Percentiles rank a stretch among this genome's conserved stretches.
phyloP scores from a whole-genome alignment of 2,797 vertebrate genomes.

The Danio kyathit region DNA sequence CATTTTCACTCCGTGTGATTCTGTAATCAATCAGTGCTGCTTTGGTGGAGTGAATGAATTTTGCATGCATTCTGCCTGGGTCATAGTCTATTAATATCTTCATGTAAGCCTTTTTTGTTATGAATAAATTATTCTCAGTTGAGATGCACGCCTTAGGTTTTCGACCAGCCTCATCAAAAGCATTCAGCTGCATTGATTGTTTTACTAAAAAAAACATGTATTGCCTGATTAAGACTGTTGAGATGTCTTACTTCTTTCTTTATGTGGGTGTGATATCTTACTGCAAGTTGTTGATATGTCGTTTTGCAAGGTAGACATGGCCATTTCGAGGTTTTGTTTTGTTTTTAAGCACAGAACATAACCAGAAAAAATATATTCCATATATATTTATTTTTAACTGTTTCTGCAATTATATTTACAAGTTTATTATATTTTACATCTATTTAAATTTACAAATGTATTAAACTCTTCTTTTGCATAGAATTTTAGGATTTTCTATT shows the following conservation, averaged over 20 bases:
- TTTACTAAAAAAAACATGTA: neutral
- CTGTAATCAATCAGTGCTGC: constrained; percentile 45
- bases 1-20: constrained; percentile 41
- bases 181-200: constrained; percentile 18
- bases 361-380: neutral
- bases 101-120: constrained; percentile 36
- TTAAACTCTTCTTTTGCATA: neutral
- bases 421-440: neutral
- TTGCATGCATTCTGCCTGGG: constrained; percentile 44
- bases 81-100: constrained; percentile 48
- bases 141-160: constrained; percentile 31
- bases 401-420: neutral
- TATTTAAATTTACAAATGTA: neutral
- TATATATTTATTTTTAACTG: neutral
- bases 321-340: neutral
- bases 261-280: neutral
- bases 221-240: neutral
- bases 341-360: neutral
- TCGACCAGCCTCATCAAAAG: constrained; percentile 19
- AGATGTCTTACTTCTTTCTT: neutral
- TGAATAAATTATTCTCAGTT: constrained; percentile 47
- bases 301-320: neutral
- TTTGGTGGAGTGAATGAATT: constrained; percentile 47
- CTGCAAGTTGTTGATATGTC: constrained; percentile 1
- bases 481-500: neutral